phyloP scores from a whole-genome alignment of 2,888 invertebrate genomes.

The Sinotaia quadrata region DNA sequence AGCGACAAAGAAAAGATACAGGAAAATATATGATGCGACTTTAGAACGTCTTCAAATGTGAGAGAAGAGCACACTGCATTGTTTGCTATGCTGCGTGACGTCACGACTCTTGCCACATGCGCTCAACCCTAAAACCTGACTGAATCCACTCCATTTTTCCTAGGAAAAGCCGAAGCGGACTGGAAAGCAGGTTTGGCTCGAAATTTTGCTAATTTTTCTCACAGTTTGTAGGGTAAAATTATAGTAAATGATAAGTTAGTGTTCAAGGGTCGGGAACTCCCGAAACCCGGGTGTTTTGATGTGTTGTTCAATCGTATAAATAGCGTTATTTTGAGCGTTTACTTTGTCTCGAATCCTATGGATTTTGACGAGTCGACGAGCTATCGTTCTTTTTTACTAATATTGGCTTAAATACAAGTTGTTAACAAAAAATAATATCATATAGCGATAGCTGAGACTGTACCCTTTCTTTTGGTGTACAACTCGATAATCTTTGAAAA shows the following conservation, averaged over 20 bases:
- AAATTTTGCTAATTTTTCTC: slow-evolving; percentile 23
- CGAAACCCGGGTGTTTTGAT: slow-evolving; percentile 36
- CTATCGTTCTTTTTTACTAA: slow-evolving; percentile 8
- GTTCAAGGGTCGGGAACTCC: slow-evolving; percentile 23
- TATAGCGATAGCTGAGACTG: slow-evolving; percentile 19
- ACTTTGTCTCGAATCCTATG: slow-evolving; percentile 41
- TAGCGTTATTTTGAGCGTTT: slow-evolving; percentile 41
- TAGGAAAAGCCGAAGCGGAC: slow-evolving; percentile 29
- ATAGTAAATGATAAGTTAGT: slow-evolving; percentile 8
- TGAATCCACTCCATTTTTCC: slow-evolving; percentile 33
- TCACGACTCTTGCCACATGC: slow-evolving; percentile 38
- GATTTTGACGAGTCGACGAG: slow-evolving; percentile 26
- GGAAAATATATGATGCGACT: slow-evolving; percentile 27
- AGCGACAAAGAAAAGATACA: not conserved
- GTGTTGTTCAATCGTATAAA: slow-evolving; percentile 46
- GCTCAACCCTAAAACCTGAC: slow-evolving; percentile 39
- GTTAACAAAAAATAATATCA: not conserved
- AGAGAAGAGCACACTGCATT: slow-evolving; percentile 35
- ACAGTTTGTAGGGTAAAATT: slow-evolving; percentile 15
- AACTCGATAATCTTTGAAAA: slow-evolving; percentile 30
- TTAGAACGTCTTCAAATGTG: slow-evolving; percentile 22
- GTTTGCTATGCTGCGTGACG: slow-evolving; percentile 39
- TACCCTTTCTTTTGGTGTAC: slow-evolving; percentile 24
- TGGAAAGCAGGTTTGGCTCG: slow-evolving; percentile 14
- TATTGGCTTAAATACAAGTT: not conserved